Evolutionary conservation across 2,113 vertebrate genomes (phyloP).

Genomic region (Chloropsis hardwickii): DNA sequence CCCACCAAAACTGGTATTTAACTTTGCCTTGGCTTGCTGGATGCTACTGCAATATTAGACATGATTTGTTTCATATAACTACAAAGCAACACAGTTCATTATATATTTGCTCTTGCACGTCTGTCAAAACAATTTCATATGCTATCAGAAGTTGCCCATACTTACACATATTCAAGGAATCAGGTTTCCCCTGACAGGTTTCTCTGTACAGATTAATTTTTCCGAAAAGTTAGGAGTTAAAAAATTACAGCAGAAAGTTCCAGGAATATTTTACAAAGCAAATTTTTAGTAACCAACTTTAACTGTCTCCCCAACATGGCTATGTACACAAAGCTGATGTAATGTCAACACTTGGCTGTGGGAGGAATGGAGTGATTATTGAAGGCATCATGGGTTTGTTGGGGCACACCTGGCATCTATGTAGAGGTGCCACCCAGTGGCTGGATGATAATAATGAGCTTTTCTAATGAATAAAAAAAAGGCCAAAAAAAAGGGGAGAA

Average conservation of each 20-base stretch:
- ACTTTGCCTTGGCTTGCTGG: not conserved
- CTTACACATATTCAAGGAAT: not conserved
- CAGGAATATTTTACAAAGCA: not conserved
- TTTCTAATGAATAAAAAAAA: not conserved
- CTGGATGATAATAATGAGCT: not conserved
- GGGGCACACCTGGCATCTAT: not conserved
- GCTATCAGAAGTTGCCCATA: not conserved
- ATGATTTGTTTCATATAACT: not conserved
- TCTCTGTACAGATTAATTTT: not conserved
- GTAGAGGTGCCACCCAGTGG: conserved; percentile 59
- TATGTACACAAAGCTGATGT: fast-evolving
- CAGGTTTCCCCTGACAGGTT: not conserved
- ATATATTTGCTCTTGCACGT: not conserved
- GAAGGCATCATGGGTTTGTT: not conserved
- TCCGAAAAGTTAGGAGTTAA: not conserved
- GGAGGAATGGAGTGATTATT: not conserved
- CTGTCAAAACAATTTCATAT: not conserved
- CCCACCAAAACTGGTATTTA: not conserved
- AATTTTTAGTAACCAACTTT: not conserved
- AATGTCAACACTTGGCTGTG: not conserved
- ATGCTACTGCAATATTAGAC: not conserved
- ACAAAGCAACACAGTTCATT: not conserved
- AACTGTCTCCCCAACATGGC: not conserved
- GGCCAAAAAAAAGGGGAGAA: fast-evolving
- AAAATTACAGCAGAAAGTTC: not conserved